phyloP scores from a whole-genome alignment of 2,888 invertebrate genomes.

The Pimpla rufipes region DNA sequence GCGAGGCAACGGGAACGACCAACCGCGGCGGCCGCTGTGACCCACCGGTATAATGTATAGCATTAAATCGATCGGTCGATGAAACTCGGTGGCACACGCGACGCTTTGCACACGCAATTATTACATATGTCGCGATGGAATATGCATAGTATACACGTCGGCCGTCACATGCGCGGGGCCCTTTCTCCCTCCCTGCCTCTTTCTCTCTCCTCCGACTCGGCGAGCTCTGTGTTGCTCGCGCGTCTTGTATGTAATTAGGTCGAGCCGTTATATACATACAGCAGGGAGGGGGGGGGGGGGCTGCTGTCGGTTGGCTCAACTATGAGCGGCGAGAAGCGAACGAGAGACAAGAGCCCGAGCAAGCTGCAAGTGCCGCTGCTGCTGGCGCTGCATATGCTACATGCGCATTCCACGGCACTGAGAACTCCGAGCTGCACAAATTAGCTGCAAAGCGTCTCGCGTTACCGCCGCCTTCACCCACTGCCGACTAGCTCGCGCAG shows the following conservation, averaged over 20 bases:
- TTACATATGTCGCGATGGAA: constrained; percentile 57
- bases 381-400: background rate
- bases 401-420: constrained; percentile 8
- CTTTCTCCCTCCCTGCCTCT: no score
- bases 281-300: no score
- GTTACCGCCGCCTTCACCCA: constrained; percentile 42
- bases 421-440: constrained; percentile 44
- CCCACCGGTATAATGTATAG: constrained; percentile 7
- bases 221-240: constrained; percentile 19
- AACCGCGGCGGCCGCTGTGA: constrained; percentile 14
- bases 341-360: constrained; percentile 23
- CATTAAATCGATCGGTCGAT: constrained; percentile 53
- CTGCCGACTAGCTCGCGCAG: constrained; percentile 16
- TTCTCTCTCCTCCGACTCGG: constrained; percentile 18
- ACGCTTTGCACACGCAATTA: constrained; percentile 53
- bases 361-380: background rate
- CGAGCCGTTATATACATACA: constrained; percentile 43
- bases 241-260: constrained; percentile 55
- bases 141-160: constrained; percentile 33
- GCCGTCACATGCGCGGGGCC: constrained; percentile 29
- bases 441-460: constrained; percentile 52
- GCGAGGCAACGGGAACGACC: constrained; percentile 13
- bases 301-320: background rate
- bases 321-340: constrained; percentile 13
- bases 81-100: constrained; percentile 31